Evolutionary conservation across 1,140 invertebrate genomes (phyloP), one percentile per base, ranked within the genome.

Genomic region (Scaptomyza hsui): DNA sequence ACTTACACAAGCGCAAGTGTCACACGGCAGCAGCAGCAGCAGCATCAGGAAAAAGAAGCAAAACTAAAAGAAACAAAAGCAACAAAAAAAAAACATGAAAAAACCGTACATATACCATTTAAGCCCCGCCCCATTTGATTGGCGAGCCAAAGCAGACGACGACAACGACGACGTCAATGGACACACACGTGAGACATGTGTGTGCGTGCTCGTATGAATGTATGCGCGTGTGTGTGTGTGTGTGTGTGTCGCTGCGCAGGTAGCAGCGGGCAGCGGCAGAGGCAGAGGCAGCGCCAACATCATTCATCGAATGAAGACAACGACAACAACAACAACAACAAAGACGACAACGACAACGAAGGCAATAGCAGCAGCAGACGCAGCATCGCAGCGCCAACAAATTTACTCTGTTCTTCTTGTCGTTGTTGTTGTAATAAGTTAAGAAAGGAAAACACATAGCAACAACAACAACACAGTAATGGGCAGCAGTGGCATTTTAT

Each of bases 101-200:
- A 56, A 45, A 65, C 60, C 64, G 52, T 39, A 77, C 37, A 71
- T 42, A 56, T 78, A 75, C 67, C 57, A 80, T 78, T 90, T 90
- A 90, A 81, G 89, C 89, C 79, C 89, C 89, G 89, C 89, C 89
- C 81, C 81, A 89, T 90, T 90, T 86, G 89, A 90, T 90, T 90
- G 89, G 89, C 78, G 89, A 89, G 80, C 74, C 59, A 75, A 89
- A 79, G 71, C 59, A 77, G 67, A 88, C 81, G 73, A 69, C 78
- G 49, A 48, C 68, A 42, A 55, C 72, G 80, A 72, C 80, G 77
- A 61, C 82, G 81, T 81, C 82, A 88, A 88, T 88, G 82, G 82
- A 86, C 68, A 76, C 75, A 78, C 67, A 72, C 61, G 69, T 69
- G 57, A 49, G 52, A 49, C 57, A 65, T 51, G 41, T 71, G 55